A percentile compares a stretch with the other conserved stretches of the same genome.
phyloP scores from a whole-genome alignment of 2,888 invertebrate species.

The Tupiocoris notatus region DNA sequence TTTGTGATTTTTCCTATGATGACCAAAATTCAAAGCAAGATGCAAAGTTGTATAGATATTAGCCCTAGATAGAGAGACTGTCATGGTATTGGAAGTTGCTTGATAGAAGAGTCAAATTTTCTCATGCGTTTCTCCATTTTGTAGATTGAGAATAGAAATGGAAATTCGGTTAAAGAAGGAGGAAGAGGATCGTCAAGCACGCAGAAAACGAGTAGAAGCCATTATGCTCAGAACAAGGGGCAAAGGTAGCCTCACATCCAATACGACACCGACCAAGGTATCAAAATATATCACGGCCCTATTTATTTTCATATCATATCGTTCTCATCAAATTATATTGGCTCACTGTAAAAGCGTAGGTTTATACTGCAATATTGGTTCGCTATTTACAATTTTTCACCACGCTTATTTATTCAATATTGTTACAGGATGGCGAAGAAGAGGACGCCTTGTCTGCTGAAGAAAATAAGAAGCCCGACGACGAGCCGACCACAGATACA shows the following conservation, averaged over 20 bases:
- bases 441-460: slow-evolving; percentile 46
- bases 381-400: too few relatives aligned
- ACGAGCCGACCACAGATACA: slow-evolving; percentile 24
- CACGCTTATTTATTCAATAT: too few relatives aligned
- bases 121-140: slow-evolving; percentile 34
- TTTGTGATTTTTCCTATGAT: slow-evolving; percentile 18
- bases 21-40: too few relatives aligned
- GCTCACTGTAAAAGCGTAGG: too few relatives aligned
- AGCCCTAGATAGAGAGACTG: too few relatives aligned
- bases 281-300: background rate
- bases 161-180: slow-evolving; percentile 79
- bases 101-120: background rate
- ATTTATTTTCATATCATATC: too few relatives aligned
- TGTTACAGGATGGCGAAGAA: slow-evolving; percentile 48
- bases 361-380: too few relatives aligned
- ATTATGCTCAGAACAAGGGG: slow-evolving; percentile 88
- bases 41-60: too few relatives aligned
- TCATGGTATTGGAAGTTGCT: background rate
- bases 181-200: slow-evolving; percentile 82
- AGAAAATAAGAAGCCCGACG: slow-evolving; percentile 43
- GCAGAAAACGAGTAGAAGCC: slow-evolving; percentile 87
- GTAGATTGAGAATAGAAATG: slow-evolving; percentile 72
- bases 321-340: too few relatives aligned
- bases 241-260: slow-evolving; percentile 55
- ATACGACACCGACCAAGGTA: slow-evolving; percentile 57